Base-by-base conservation (phyloP, 2,888 invertebrate species). In the Cheilosia pagana region DNA sequence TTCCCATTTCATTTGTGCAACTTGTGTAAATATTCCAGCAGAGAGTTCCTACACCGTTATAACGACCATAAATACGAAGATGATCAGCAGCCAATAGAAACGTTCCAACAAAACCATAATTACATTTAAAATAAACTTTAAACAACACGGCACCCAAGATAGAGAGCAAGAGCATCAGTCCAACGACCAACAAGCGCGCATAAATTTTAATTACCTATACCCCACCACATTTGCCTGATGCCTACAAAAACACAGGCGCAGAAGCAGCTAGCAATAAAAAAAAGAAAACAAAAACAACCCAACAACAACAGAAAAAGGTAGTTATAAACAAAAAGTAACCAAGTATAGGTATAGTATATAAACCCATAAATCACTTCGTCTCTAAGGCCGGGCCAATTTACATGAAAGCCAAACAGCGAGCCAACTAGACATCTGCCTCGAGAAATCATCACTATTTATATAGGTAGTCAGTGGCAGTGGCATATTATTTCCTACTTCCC, bases 281-380 rank as follows among this genome's bases (percentile, higher is more conserved):
- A n/a, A n/a, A n/a, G n/a, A n/a, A n/a, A n/a, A n/a, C n/a, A n/a
- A 39, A 28, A 19, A 41, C 7, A 25, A 21, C 23, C 3, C 16
- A 39, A 39, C 43, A 70, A 41, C 28, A 16, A 35, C 28, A 60
- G 4, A 3, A 45, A 35, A 2, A 28, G 8, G 28, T 23, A 48
- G 48, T 35, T 52, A 55, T 21, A 39, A 59, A 59, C 12, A 50
- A 50, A 50, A 50, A 23, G 14, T 25, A 48, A 23, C 45, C 57
- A n/a, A 57, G 28, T 55, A 8, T 31, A 48, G 19, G 12, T n/a
- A n/a, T 39, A 3, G 6, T 1, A 35, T 1, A 60, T 57, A 55
- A 75, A 50, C 53, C 31, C 59, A 76, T 76, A 76, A 76, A 76
- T 76, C 76, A 76, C 76, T 53, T 39, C 53, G 60, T 23, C 50